These are phyloP conservation scores for Mercenaria mercenaria DNA, from an alignment of 1,140 invertebrate genomes.

Conservation along the genomic window DNA sequence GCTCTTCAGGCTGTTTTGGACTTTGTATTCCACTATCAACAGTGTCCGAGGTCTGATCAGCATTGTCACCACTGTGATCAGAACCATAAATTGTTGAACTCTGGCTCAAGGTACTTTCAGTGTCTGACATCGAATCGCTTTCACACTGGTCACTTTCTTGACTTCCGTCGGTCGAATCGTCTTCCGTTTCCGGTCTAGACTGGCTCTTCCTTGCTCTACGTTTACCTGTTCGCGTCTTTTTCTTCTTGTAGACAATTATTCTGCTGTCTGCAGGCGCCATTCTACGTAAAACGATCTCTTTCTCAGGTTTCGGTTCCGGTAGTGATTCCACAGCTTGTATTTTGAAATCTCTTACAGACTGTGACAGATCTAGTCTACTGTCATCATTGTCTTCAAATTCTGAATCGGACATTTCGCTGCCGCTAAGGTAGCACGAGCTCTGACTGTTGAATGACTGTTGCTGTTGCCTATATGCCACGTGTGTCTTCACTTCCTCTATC, in stretches of 20 bases:
- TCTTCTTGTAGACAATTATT: slow-evolving; percentile 60
- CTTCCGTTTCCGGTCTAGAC: slow-evolving; percentile 18
- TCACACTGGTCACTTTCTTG: neutral
- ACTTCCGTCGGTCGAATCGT: neutral
- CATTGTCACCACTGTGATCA: neutral
- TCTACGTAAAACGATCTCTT: slow-evolving; percentile 2
- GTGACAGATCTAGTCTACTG: slow-evolving; percentile 35
- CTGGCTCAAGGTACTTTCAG: slow-evolving; percentile 57
- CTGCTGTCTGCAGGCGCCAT: slow-evolving; percentile 15
- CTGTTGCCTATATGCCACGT: slow-evolving; percentile 13
- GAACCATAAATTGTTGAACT: slow-evolving; percentile 6
- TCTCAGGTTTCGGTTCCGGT: neutral
- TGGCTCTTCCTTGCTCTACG: neutral
- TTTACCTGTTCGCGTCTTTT: neutral
- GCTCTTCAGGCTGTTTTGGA: neutral
- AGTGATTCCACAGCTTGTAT: neutral
- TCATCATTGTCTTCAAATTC: slow-evolving; percentile 53
- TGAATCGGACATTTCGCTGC: slow-evolving; percentile 27
- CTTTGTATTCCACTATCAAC: slow-evolving; percentile 28
- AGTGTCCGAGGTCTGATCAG: neutral
- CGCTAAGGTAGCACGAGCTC: slow-evolving; percentile 47
- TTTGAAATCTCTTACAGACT: neutral
- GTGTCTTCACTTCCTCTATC: slow-evolving; percentile 58
- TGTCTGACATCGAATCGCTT: neutral
- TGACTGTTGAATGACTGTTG: slow-evolving; percentile 18